Conservation (phyloP, 2,797 vertebrate genomes). For the Oceanodroma leucorhoa region DNA sequence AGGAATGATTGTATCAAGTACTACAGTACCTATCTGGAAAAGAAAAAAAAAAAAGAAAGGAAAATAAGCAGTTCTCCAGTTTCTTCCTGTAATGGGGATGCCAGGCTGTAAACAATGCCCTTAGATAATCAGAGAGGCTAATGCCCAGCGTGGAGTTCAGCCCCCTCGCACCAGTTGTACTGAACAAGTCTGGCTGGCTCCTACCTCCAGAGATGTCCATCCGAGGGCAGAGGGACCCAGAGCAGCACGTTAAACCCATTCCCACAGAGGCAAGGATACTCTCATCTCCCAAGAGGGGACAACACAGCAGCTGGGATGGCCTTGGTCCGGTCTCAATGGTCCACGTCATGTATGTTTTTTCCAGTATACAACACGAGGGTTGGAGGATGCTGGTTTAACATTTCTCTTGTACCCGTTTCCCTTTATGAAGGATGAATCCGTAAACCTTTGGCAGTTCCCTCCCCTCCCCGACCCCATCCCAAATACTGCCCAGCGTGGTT, state of each 20-base stretch:
- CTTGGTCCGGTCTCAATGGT: neutral
- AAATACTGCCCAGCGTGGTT: conserved; percentile 49
- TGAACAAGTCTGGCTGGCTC: neutral
- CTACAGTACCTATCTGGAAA: neutral
- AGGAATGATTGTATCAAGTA: neutral
- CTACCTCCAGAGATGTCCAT: neutral
- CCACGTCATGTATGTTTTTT: neutral
- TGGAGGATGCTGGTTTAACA: neutral
- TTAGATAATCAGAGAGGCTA: neutral
- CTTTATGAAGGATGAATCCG: neutral
- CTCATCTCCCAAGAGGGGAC: neutral
- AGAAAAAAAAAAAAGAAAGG: too few species aligned
- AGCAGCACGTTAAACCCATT: neutral
- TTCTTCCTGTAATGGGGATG: neutral
- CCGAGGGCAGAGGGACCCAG: neutral
- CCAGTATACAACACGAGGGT: neutral
- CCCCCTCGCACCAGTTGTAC: neutral
- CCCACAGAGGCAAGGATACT: neutral
- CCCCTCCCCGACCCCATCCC: conserved; percentile 36
- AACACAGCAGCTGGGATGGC: neutral
- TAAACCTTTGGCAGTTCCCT: conserved; percentile 10
- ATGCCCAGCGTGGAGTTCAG: neutral
- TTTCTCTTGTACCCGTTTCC: neutral
- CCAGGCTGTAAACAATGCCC: neutral
- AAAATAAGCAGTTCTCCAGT: conserved; percentile 3